Base-by-base conservation (phyloP, 2,113 vertebrate genomes). In the Dasyurus viverrinus region DNA sequence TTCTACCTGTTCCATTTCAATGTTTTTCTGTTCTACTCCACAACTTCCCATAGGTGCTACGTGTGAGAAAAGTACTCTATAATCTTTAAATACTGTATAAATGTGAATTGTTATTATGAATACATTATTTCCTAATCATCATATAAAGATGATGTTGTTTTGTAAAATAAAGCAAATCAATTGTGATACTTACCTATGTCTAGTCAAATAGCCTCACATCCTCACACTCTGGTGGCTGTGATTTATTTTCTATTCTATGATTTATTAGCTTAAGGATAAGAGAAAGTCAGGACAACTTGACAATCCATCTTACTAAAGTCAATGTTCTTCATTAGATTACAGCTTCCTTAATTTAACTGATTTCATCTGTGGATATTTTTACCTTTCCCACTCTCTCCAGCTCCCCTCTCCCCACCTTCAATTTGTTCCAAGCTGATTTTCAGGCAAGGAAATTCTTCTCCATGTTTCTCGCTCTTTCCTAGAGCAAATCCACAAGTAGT, bases 191-290 rank as follows among this genome's bases (percentile, higher is more conserved):
- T 42, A n/a, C 26, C 27, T 48, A 19, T 93, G 30, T 84, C 92
- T 53, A 42, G 60, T 89, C 53, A 93, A 89, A 53, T 93, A 93
- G n/a, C n/a, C 36, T 93, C 53, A 46, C 68, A 84, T 93, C n/a
- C 36, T 47, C n/a, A 53, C 42, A 84, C 52, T 57, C 11, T 93
- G 24, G 36, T 89, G 36, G n/a, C 25, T 24, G 57, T 48, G 68
- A 53, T 93, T 93, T 89, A 53, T 93, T 89, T 84, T 60, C 92
- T 27, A 26, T 93, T 68, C n/a, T 76, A 42, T 89, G 92, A 93
- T 93, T 89, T 60, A 50, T 93, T 93, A 46, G 50, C 8, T 89
- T 60, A 76, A 84, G 50, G 50, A 25, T 46, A 53, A 93, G 50
- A 93, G 25, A 93, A 53, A 93, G 60, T 93, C 60, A 93, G 92